These are phyloP conservation scores for Macrochelys suwanniensis DNA, from an alignment of 2,797 vertebrate species.

Conservation along the genomic window DNA sequence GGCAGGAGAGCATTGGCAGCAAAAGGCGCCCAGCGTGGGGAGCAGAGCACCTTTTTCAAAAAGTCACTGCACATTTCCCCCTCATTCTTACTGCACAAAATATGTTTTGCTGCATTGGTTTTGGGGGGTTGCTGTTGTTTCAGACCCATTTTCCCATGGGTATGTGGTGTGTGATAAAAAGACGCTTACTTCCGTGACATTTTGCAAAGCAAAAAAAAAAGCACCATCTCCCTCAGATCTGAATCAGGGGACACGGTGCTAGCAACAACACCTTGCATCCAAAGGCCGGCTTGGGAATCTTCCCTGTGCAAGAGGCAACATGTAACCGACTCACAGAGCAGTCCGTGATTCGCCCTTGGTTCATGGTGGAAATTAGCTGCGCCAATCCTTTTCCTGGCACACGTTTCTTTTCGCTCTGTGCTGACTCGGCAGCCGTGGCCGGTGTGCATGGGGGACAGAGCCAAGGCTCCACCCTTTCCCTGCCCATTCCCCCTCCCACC, in stretches of 20 bases:
- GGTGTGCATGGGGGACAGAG: not conserved
- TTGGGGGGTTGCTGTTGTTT: not conserved
- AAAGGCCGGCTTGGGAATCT: fast-evolving
- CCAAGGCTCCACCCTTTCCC: not conserved
- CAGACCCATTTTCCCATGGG: not conserved
- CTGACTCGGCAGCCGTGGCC: not conserved
- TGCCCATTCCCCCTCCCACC: not conserved
- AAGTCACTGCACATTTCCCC: not conserved
- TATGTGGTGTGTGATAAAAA: not conserved
- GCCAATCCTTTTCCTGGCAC: not conserved
- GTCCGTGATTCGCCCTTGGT: not conserved
- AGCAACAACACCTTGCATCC: fast-evolving
- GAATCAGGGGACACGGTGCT: not conserved
- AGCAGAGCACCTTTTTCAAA: not conserved
- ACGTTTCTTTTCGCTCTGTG: not conserved
- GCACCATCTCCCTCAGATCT: fast-evolving
- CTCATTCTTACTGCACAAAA: not conserved
- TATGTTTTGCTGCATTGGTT: not conserved
- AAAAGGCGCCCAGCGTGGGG: conserved; percentile 1
- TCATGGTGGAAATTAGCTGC: not conserved
- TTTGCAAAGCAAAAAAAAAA: not conserved
- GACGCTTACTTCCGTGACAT: not conserved
- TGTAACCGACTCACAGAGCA: fast-evolving
- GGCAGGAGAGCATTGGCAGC: not conserved
- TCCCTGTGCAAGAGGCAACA: not conserved